Percentiles rank a stretch among this genome's conserved stretches.
Evolutionary conservation across 92 coral and sea anemone species (phyloP).

Genomic region (Virgularia gustaviana): DNA sequence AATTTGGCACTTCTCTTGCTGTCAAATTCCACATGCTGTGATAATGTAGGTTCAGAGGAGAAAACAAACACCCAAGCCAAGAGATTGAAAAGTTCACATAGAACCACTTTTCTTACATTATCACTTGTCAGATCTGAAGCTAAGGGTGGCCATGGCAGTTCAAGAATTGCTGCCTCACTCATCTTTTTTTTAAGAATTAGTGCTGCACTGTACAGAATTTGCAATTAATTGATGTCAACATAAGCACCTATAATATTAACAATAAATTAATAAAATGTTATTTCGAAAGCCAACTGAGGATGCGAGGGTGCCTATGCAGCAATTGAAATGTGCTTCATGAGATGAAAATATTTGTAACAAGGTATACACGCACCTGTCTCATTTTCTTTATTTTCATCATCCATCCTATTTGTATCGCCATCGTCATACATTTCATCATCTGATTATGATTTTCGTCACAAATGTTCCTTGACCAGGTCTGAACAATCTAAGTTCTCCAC

Average conservation of each 20-base stretch:
- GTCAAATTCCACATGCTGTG: background rate
- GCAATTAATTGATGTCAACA: background rate
- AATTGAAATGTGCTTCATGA: no score
- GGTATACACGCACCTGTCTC: background rate
- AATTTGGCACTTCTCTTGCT: conserved; percentile 1
- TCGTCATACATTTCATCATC: background rate
- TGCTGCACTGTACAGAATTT: background rate
- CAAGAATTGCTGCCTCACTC: background rate
- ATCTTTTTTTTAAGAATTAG: background rate
- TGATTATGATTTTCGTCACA: no score
- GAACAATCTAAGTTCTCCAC: background rate
- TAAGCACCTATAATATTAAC: no score
- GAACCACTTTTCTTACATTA: conserved; percentile 17
- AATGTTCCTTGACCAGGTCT: background rate
- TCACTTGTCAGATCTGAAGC: background rate
- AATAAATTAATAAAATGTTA: no score
- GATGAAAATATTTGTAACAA: no score
- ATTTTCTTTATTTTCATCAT: background rate
- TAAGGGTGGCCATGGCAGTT: conserved; percentile 12
- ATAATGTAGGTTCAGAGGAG: conserved; percentile 9
- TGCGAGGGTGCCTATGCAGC: no score
- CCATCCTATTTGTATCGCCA: background rate
- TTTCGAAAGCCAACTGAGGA: no score
- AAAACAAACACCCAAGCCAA: conserved; percentile 4
- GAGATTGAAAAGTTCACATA: conserved; percentile 14